Evolutionary conservation across 2,888 invertebrate genomes (phyloP).

Genomic region (Pterostichus niger): DNA sequence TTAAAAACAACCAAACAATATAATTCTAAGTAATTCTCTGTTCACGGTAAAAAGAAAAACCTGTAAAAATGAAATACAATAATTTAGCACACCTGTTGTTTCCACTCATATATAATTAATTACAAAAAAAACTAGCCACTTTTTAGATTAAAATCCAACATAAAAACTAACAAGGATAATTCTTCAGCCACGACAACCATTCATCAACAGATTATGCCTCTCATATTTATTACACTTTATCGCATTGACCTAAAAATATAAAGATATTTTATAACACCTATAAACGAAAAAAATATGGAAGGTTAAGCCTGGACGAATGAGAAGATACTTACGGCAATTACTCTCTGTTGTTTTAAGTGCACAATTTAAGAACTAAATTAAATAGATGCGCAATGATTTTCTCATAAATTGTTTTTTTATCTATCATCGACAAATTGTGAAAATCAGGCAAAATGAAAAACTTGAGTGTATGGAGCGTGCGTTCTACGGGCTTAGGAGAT

Average conservation of each 20-base stretch:
- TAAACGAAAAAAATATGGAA: too few relatives aligned
- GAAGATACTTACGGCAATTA: too few relatives aligned
- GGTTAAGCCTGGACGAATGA: too few relatives aligned
- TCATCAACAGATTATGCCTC: constrained; percentile 25
- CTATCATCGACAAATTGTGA: too few relatives aligned
- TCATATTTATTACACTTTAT: constrained; percentile 32
- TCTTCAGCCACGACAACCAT: constrained; percentile 28
- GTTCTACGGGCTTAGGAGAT: too few relatives aligned
- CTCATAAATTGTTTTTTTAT: too few relatives aligned
- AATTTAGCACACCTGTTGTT: constrained; percentile 38
- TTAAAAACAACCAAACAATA: neutral
- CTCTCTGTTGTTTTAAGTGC: too few relatives aligned
- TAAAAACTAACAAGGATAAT: constrained; percentile 7
- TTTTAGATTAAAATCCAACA: constrained; percentile 29
- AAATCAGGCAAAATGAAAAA: too few relatives aligned
- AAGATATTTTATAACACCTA: too few relatives aligned
- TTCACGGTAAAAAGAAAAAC: neutral
- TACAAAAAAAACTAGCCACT: constrained; percentile 23
- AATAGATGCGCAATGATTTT: too few relatives aligned
- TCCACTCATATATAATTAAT: constrained; percentile 36
- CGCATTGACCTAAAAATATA: neutral
- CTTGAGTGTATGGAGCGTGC: too few relatives aligned
- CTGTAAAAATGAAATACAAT: neutral
- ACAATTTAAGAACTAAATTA: too few relatives aligned
- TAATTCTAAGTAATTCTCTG: neutral